Conservation (phyloP, 2,113 vertebrate genomes). For the Melanerpes formicivorus region DNA sequence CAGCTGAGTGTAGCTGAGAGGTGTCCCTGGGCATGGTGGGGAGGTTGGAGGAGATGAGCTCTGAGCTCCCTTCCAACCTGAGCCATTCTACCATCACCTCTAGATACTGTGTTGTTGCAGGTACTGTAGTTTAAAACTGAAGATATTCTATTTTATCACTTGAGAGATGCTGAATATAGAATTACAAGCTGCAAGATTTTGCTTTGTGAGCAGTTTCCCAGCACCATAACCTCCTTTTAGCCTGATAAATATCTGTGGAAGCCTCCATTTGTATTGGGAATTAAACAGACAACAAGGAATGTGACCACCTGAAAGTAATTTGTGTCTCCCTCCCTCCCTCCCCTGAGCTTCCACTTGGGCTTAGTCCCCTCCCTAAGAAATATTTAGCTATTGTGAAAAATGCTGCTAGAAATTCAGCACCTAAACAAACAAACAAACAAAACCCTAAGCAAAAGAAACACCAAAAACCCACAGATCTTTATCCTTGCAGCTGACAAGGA, state of each 20-base stretch:
- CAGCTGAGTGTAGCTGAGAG: too few species aligned
- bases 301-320: background rate
- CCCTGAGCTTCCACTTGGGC: background rate
- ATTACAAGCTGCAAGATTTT: background rate
- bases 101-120: background rate
- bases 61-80: too few species aligned
- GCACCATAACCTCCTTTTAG: constrained; percentile 1
- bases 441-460: background rate
- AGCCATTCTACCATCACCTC: too few species aligned
- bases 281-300: background rate
- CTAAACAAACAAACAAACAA: background rate
- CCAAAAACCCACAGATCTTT: background rate
- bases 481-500: background rate
- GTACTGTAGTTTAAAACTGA: background rate
- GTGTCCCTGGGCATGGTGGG: too few species aligned
- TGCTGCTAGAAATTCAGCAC: background rate
- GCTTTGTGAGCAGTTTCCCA: background rate
- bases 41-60: too few species aligned
- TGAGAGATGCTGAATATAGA: background rate
- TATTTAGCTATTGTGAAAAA: background rate
- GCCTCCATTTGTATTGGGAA: background rate
- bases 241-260: background rate
- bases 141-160: background rate
- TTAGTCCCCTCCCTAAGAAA: background rate
- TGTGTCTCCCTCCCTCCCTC: background rate